Base-by-base conservation (phyloP, 1,140 invertebrate genomes). In the Drosophila nasuta region DNA sequence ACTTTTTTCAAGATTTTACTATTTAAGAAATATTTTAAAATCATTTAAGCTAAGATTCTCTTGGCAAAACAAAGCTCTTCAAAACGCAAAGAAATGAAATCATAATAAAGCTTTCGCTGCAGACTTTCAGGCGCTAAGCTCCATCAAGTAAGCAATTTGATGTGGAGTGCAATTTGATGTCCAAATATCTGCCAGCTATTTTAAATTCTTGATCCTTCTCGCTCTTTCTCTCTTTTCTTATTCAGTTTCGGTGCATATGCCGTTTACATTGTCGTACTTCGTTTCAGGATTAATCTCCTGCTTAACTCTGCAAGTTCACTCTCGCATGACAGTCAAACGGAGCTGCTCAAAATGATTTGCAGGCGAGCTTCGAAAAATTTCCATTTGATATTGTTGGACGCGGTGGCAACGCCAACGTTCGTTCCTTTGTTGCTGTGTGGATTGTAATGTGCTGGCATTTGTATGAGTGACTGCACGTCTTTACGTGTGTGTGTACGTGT, bases 361-460 rank as follows among this genome's bases (percentile, higher is more conserved):
- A 57, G 17, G 11, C 35, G 10, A 20, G 17, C 8, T 35, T 41
- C 2, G 7, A 57, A 62, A 69, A 68, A 63, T 70, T 15, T 75
- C 58, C 58, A 75, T 75, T 70, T 70, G 59, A 52, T 52, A 65
- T 51, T 66, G 68, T 69, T 57, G 57, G 56, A 33, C 56, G 11
- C n/a, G 64, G 56, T 73, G 54, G 57, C 67, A 79, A 52, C 57
- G 70, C 41, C 30, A 45, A 43, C 20, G 20, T 46, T 65, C 11
- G 2, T 35, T 48, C 45, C 64, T 66, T 76, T 62, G 75, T 52
- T 75, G 48, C 49, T 65, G 11, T 52, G 62, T 60, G 76, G 67
- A 76, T 80, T 64, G 52, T 72, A 62, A 83, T 77, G 67, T 77
- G 56, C 74, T 59, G 73, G 75, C 73, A 80, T 80, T 80, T 70